Conservation (phyloP, 2,888 invertebrate genomes). For the Bombyx huttoni region DNA sequence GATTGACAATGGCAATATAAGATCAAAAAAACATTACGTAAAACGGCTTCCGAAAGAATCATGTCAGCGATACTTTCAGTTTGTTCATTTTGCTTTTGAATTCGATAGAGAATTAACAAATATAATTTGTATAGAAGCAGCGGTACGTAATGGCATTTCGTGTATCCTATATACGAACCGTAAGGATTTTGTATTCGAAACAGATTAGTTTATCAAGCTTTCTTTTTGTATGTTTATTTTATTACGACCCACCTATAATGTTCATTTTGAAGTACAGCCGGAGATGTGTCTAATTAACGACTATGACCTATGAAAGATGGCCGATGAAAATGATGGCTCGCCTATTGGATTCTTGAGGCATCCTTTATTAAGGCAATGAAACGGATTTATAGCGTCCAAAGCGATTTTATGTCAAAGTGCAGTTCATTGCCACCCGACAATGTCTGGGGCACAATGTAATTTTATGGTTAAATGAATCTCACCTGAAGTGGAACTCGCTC, state of each 20-base stretch:
- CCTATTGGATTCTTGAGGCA: constrained; percentile 58
- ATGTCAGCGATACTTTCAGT: background rate
- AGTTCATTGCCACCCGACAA: constrained; percentile 70
- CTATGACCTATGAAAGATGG: constrained; percentile 41
- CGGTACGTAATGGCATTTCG: background rate
- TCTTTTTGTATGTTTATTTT: constrained; percentile 5
- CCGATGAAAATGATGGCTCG: constrained; percentile 47
- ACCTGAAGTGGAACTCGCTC: constrained; percentile 61
- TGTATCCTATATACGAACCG: background rate
- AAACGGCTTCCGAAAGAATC: constrained; percentile 25
- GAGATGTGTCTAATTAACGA: constrained; percentile 38
- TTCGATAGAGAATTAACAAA: background rate
- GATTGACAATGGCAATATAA: constrained; percentile 52
- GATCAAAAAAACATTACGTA: constrained; percentile 39
- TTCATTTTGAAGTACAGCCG: constrained; percentile 7
- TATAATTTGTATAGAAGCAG: background rate
- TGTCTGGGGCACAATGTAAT: constrained; percentile 68
- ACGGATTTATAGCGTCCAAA: constrained; percentile 64
- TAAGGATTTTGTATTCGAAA: background rate
- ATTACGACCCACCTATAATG: constrained; percentile 8
- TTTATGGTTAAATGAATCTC: constrained; percentile 69
- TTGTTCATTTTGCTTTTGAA: background rate
- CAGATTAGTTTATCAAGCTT: constrained; percentile 13
- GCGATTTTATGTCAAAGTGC: constrained; percentile 71
- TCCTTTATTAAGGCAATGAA: constrained; percentile 68